Conservation (phyloP, 1,140 invertebrate species). For the Apis dorsata region DNA sequence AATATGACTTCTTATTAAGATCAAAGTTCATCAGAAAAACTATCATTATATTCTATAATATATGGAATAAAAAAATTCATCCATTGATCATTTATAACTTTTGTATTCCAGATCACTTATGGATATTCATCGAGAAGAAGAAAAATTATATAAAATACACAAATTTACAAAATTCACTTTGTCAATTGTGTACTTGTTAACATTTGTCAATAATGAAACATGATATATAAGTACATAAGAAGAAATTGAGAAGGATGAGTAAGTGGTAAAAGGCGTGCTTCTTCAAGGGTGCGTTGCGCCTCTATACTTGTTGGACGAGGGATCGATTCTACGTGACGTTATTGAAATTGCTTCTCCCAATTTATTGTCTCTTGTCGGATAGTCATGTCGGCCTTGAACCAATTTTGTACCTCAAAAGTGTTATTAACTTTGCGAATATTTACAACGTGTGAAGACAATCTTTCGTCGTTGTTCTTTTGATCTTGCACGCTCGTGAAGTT, state of each 20-base stretch:
- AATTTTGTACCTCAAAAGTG: not conserved
- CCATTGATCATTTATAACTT: not conserved
- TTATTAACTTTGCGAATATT: not conserved
- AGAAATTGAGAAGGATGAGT: not conserved
- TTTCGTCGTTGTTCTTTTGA: not conserved
- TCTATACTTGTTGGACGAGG: not conserved
- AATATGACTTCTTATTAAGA: not conserved
- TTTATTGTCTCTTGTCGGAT: conserved; percentile 12
- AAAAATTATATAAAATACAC: not conserved
- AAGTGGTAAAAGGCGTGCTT: not conserved
- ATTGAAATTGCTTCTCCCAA: conserved; percentile 42
- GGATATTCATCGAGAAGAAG: not conserved
- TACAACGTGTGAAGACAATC: no score
- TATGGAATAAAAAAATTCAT: not conserved
- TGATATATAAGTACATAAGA: no score
- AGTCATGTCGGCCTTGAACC: conserved; percentile 3
- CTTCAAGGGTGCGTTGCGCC: not conserved
- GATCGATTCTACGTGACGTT: conserved; percentile 44
- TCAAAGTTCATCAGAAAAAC: not conserved
- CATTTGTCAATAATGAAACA: not conserved
- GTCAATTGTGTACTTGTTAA: not conserved
- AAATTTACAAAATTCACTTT: not conserved
- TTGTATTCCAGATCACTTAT: no score
- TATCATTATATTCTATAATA: no score
- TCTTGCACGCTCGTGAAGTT: not conserved